These are phyloP conservation scores for Tetranychus truncatus DNA, from an alignment of 2,888 invertebrate genomes.

Conservation along the genomic window DNA sequence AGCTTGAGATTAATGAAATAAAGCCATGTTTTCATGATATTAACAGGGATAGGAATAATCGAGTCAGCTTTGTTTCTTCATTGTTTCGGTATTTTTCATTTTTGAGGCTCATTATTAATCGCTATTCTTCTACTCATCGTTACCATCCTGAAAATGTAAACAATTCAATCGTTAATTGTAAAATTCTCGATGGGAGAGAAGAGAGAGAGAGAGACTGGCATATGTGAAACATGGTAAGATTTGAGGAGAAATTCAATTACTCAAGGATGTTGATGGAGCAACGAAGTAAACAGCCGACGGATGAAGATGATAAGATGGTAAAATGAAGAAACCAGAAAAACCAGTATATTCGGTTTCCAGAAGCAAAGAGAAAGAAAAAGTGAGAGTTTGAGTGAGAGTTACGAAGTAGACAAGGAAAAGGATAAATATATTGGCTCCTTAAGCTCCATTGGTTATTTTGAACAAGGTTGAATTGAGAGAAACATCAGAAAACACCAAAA, in stretches of 20 bases:
- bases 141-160: neutral
- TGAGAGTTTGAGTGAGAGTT: conserved; percentile 5
- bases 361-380: conserved; percentile 4
- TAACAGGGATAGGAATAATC: too few relatives aligned
- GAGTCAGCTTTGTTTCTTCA: too few relatives aligned
- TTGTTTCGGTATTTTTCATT: neutral
- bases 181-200: neutral
- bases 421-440: neutral
- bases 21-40: too few relatives aligned
- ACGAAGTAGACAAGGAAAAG: neutral
- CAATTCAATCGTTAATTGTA: neutral
- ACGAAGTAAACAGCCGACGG: neutral
- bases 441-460: conserved; percentile 3
- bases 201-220: conserved; percentile 4
- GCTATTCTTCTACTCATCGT: neutral
- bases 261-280: neutral
- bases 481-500: neutral
- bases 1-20: too few relatives aligned
- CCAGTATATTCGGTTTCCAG: neutral
- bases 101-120: neutral
- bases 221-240: neutral
- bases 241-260: neutral
- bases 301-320: neutral
- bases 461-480: neutral
- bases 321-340: neutral